A percentile compares a stretch with the other conserved stretches of the same genome.
phyloP scores from a whole-genome alignment of 92 coral and sea anemone species.

The Nematostella vectensis region DNA sequence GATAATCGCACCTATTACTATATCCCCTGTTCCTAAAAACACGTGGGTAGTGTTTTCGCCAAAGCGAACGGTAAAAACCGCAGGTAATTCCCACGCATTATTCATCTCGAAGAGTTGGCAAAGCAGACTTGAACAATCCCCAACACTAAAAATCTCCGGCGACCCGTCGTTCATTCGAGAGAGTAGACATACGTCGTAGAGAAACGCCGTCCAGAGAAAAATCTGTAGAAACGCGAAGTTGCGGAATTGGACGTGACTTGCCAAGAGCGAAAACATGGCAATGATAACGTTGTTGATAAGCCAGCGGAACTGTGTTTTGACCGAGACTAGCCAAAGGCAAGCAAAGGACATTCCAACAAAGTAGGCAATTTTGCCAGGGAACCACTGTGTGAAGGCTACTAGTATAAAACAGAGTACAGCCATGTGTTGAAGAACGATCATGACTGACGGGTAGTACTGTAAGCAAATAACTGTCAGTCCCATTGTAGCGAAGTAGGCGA shows the following conservation, averaged over 20 bases:
- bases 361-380: slow-evolving; percentile 56
- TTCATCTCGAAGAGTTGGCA: slow-evolving; percentile 88
- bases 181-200: slow-evolving; percentile 83
- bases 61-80: slow-evolving; percentile 85
- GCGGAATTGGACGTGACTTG: slow-evolving; percentile 85
- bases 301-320: slow-evolving; percentile 72
- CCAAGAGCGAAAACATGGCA: slow-evolving; percentile 80
- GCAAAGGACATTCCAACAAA: slow-evolving; percentile 47
- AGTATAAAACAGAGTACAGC: slow-evolving; percentile 71
- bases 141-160: slow-evolving; percentile 78
- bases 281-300: slow-evolving; percentile 74
- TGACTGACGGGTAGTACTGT: slow-evolving; percentile 62
- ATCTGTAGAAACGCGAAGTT: slow-evolving; percentile 91
- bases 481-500: slow-evolving; percentile 77
- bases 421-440: slow-evolving; percentile 77
- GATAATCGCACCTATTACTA: slow-evolving; percentile 80
- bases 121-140: slow-evolving; percentile 69
- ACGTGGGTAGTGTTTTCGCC: slow-evolving; percentile 81
- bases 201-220: slow-evolving; percentile 90
- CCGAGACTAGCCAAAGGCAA: slow-evolving; percentile 64
- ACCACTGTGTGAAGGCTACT: slow-evolving; percentile 83
- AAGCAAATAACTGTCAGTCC: slow-evolving; percentile 57
- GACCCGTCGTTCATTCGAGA: slow-evolving; percentile 53
- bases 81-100: slow-evolving; percentile 90
- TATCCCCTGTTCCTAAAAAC: slow-evolving; percentile 92